Percentiles rank a stretch among this genome's conserved stretches.
Conservation (phyloP, 1,140 invertebrate genomes). For the Acromyrmex heyeri region DNA sequence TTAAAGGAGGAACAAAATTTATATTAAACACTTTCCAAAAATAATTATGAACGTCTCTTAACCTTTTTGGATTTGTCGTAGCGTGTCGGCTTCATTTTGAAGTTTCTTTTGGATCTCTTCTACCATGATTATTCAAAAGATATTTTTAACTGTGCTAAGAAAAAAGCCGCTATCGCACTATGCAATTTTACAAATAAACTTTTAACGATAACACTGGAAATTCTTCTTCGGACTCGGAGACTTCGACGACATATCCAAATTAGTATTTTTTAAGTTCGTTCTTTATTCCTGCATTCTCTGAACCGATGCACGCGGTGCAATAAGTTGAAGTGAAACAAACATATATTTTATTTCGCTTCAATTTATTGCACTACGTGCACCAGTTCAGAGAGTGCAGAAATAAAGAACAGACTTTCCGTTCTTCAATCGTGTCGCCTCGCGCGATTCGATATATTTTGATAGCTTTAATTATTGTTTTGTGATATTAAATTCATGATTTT, state of each 20-base stretch:
- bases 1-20: too few relatives aligned
- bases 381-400: too few relatives aligned
- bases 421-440: background rate
- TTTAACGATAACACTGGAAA: background rate
- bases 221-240: background rate
- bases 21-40: conserved; percentile 5
- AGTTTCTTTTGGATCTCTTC: conserved; percentile 92
- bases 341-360: too few relatives aligned
- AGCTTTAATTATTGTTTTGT: too few relatives aligned
- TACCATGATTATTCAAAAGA: conserved; percentile 86
- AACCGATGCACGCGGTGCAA: too few relatives aligned
- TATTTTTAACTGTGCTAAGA: background rate
- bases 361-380: too few relatives aligned
- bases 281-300: too few relatives aligned
- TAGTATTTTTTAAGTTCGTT: background rate
- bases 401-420: background rate
- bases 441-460: conserved; percentile 19
- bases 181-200: background rate
- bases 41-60: conserved; percentile 59
- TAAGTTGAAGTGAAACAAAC: too few relatives aligned
- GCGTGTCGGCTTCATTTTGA: conserved; percentile 90
- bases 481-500: too few relatives aligned
- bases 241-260: background rate
- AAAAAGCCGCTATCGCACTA: background rate
- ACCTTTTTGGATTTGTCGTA: conserved; percentile 91